Evolutionary conservation across 2,888 invertebrate species (phyloP), one percentile per base, ranked within the genome.

Genomic region (Teleiodes luculella): DNA sequence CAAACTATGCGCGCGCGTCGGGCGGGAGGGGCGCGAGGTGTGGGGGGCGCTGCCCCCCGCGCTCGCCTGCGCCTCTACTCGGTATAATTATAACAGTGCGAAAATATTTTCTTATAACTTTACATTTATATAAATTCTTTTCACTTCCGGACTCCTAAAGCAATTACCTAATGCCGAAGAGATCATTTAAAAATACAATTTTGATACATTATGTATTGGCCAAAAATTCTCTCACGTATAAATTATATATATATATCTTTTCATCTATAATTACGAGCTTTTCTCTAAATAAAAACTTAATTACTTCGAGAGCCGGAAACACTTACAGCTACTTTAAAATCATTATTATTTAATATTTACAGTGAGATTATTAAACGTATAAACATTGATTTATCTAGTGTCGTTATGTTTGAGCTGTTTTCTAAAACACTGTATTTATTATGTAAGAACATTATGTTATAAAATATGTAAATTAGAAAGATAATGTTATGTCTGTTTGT

Each of bases 221-320:
- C 88, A 80, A 88, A 88, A 85, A 69, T 72, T 80, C 70, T 80
- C 70, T 73, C 73, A 72, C 75, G 70, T 83, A 83, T 78, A 84
- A 82, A 85, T 83, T 78, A 80, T 72, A 74, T 78, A 67, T 73
- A 74, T 76, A 72, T 67, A 74, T 78, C 66, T 73, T 74, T 76
- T 72, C 67, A 74, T 78, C 66, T 70, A 52, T 64, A 71, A 69
- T 67, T 64, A 77, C 79, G 80, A 80, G 70, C 74, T 76, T 43
- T 77, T 84, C 74, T 78, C 79, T 85, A 83, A 81, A 80, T 78
- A 80, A 82, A 79, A 78, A 73, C 78, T 78, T 85, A 85, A 86
- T 86, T 87, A 88, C 89, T 88, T 89, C 87, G 88, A 88, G 89
- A 89, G 89, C 89, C 89, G 81, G 88, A 86, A 87, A 84, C 76